phyloP scores from a whole-genome alignment of 2,888 invertebrate genomes.

The Sinopyrophorus schimmeli region DNA sequence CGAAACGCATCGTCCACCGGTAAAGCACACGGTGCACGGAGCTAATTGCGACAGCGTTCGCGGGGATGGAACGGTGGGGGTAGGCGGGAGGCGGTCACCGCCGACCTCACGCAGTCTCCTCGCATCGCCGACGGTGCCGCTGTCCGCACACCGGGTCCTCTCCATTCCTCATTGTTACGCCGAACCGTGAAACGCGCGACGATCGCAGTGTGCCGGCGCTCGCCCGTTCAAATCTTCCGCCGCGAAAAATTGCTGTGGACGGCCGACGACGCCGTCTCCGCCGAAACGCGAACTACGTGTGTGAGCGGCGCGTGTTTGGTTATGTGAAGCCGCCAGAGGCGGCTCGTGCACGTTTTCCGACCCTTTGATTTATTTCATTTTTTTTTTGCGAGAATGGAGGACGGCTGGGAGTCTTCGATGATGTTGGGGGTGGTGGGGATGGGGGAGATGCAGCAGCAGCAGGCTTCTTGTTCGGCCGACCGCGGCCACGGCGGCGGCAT shows the following conservation, averaged over 20 bases:
- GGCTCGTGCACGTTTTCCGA: too few relatives aligned
- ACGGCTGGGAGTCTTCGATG: slow-evolving; percentile 55
- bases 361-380: too few relatives aligned
- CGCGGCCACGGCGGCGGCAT: too few relatives aligned
- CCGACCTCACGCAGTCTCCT: slow-evolving; percentile 56
- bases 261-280: neutral
- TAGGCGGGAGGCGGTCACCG: slow-evolving; percentile 54
- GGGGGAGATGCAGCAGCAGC: slow-evolving; percentile 48
- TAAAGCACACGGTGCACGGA: slow-evolving; percentile 35
- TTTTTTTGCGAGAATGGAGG: too few relatives aligned
- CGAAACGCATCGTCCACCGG: slow-evolving; percentile 22
- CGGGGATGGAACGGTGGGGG: slow-evolving; percentile 54
- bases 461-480: slow-evolving; percentile 39
- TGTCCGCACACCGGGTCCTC: slow-evolving; percentile 51
- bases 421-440: slow-evolving; percentile 54
- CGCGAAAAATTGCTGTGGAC: neutral
- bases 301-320: neutral
- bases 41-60: slow-evolving; percentile 51
- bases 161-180: slow-evolving; percentile 50
- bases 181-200: slow-evolving; percentile 41
- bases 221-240: neutral
- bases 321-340: neutral
- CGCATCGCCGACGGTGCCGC: slow-evolving; percentile 56
- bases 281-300: neutral
- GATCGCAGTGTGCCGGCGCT: slow-evolving; percentile 25